Evolutionary conservation across 2,113 vertebrate species (phyloP).

Genomic region (Centropus unirufus): DNA sequence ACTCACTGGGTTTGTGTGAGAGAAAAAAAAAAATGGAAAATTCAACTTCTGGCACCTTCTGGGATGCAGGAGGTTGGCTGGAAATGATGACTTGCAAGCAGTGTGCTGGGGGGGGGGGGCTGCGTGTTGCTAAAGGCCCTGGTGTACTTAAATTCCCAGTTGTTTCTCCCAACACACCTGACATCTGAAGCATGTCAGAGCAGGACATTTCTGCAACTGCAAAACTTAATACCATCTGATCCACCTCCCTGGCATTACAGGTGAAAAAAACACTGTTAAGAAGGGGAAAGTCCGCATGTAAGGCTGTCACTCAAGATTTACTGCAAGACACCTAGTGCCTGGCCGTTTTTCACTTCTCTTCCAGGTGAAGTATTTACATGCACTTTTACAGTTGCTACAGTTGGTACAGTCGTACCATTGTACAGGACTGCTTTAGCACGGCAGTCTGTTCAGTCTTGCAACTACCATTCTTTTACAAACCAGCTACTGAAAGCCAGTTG

Average conservation of each 20-base stretch:
- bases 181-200: no score
- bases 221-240: neutral
- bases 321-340: neutral
- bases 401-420: no score
- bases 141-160: neutral
- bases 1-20: neutral
- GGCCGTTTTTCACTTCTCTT: neutral
- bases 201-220: neutral
- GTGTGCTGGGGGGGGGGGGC: rapidly evolving
- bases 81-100: neutral
- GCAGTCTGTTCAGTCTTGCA: neutral
- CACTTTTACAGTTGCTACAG: neutral
- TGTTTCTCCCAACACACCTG: neutral
- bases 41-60: neutral
- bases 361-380: neutral
- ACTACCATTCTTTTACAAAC: neutral
- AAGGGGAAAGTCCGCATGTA: neutral
- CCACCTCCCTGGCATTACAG: neutral
- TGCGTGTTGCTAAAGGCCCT: rapidly evolving
- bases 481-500: neutral
- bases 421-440: neutral
- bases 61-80: neutral
- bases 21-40: neutral
- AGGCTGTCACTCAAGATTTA: neutral
- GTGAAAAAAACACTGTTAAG: neutral